Evolutionary conservation across 1,140 invertebrate genomes (phyloP).

Genomic region (Augochlora pura): DNA sequence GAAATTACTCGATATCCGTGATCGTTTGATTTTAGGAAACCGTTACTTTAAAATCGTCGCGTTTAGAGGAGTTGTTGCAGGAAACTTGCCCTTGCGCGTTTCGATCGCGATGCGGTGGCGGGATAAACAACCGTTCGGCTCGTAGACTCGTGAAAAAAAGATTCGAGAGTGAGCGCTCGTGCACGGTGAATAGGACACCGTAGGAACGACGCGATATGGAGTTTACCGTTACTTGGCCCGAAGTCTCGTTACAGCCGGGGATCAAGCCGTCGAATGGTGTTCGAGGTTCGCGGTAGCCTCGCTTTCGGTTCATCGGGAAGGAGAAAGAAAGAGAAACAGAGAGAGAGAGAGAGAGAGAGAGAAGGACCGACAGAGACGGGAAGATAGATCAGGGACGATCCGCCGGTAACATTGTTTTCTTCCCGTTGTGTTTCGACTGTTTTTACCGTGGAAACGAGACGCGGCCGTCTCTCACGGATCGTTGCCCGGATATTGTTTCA

Average conservation of each 20-base stretch:
- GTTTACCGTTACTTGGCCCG: conserved; percentile 77
- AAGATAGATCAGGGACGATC: neutral
- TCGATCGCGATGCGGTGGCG: neutral
- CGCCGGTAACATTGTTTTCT: conserved; percentile 12
- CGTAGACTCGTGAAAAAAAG: neutral
- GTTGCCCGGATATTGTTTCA: too few species aligned
- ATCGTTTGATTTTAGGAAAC: too few species aligned
- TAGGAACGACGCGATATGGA: conserved; percentile 63
- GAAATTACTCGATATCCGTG: too few species aligned
- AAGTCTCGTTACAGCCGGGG: conserved; percentile 50
- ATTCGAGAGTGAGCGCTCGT: conserved; percentile 53
- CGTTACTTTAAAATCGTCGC: too few species aligned
- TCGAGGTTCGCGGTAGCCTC: conserved; percentile 1
- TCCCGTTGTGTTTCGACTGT: neutral
- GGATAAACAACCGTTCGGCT: neutral
- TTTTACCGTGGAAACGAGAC: neutral
- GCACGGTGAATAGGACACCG: conserved; percentile 44
- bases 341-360: neutral
- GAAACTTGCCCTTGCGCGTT: neutral
- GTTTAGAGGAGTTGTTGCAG: too few species aligned
- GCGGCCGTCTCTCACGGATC: neutral
- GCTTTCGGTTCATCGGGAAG: conserved; percentile 31
- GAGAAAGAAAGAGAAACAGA: neutral
- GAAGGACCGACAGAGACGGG: neutral
- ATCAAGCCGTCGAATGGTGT: conserved; percentile 34